Percentiles rank a stretch among this genome's conserved stretches.
These are phyloP conservation scores for Coendou prehensilis DNA, from an alignment of 2,797 vertebrate genomes.

Conservation along the genomic window DNA sequence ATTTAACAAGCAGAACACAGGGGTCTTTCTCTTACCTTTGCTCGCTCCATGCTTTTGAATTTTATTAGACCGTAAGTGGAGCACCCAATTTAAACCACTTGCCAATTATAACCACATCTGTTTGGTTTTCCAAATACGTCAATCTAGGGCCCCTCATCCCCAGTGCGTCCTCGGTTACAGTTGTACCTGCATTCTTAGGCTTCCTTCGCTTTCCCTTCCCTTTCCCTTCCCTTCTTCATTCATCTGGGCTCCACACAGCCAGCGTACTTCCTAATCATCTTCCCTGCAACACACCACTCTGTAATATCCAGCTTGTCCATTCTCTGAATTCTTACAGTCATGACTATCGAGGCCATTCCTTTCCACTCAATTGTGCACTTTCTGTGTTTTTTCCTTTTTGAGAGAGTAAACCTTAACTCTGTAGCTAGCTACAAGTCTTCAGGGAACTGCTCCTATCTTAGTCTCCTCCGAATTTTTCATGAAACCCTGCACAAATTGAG, in stretches of 20 bases:
- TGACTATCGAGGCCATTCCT: not conserved
- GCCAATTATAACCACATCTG: not conserved
- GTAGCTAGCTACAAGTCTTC: not conserved
- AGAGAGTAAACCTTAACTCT: not conserved
- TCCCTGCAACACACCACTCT: not conserved
- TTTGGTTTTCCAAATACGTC: not conserved
- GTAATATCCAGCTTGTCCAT: not conserved
- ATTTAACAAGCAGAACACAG: not conserved
- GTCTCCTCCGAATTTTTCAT: not conserved
- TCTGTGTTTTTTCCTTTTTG: not conserved
- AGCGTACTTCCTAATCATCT: not conserved
- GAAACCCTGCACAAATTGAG: not conserved
- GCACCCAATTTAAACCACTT: not conserved
- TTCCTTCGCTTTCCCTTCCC: not conserved
- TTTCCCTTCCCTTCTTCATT: not conserved
- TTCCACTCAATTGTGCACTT: not conserved
- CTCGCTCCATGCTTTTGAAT: not conserved
- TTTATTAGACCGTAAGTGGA: not conserved
- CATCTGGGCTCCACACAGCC: not conserved
- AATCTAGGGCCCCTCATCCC: not conserved
- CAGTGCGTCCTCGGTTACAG: accelerated
- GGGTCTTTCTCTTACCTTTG: not conserved
- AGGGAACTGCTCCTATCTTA: not conserved
- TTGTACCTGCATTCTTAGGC: accelerated
- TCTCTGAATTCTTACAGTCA: not conserved